Percentiles rank a stretch among this genome's conserved stretches.
phyloP scores from a whole-genome alignment of 2,888 invertebrate genomes.

The Eueremaeus valkanovi region DNA sequence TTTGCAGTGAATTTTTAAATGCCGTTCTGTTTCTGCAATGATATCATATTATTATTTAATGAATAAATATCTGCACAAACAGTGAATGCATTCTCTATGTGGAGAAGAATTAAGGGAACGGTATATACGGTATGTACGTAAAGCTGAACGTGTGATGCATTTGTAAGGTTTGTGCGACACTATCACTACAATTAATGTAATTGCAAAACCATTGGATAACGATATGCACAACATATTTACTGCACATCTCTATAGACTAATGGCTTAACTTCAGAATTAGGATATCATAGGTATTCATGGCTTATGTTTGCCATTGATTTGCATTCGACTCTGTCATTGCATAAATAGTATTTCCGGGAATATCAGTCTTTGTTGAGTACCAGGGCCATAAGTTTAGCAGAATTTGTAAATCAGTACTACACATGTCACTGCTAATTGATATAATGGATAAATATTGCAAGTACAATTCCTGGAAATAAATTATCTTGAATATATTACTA shows the following conservation, averaged over 20 bases:
- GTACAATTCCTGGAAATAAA: too few species aligned
- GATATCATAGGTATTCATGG: slow-evolving; percentile 10
- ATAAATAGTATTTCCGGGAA: too few species aligned
- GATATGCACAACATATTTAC: background rate
- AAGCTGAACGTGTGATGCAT: slow-evolving; percentile 27
- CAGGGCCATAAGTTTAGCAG: background rate
- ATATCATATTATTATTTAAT: background rate
- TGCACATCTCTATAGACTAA: background rate
- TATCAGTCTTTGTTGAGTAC: too few species aligned
- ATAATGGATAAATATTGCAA: too few species aligned
- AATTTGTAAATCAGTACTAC: too few species aligned
- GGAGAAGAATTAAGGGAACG: background rate
- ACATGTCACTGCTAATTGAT: too few species aligned
- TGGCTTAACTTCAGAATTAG: slow-evolving; percentile 20
- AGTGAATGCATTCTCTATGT: background rate
- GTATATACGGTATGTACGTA: too few species aligned
- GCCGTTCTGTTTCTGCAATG: background rate
- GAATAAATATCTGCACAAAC: background rate
- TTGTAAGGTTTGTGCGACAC: slow-evolving; percentile 7
- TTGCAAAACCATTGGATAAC: slow-evolving; percentile 2
- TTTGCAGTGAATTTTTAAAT: too few species aligned
- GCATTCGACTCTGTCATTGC: too few species aligned
- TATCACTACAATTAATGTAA: slow-evolving; percentile 30
- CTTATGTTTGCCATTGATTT: slow-evolving; percentile 10
- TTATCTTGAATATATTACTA: too few species aligned